Conservation (phyloP, 1,140 invertebrate genomes). For the Lysiphlebus fabarum region DNA sequence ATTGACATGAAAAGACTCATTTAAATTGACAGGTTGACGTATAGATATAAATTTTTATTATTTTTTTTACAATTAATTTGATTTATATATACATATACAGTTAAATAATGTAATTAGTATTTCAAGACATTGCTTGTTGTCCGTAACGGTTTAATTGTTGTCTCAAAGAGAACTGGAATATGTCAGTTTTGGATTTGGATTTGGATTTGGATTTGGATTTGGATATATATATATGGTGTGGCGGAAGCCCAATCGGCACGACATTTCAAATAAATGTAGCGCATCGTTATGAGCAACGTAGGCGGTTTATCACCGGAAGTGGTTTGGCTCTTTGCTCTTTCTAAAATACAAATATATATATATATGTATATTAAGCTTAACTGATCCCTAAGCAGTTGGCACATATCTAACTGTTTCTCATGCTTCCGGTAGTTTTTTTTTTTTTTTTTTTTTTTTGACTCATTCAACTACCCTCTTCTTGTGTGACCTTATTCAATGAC, state of each 20-base stretch:
- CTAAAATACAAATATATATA: background rate
- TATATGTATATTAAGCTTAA: background rate
- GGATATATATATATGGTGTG: background rate
- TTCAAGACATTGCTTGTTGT: too few species aligned
- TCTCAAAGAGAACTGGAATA: too few species aligned
- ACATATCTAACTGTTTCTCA: slow-evolving; percentile 10
- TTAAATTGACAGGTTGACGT: too few species aligned
- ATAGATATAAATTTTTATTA: too few species aligned
- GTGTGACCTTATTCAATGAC: background rate
- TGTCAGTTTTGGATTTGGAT: too few species aligned
- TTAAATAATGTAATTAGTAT: too few species aligned
- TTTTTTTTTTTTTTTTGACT: background rate
- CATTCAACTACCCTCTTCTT: background rate
- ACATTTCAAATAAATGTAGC: slow-evolving; percentile 14
- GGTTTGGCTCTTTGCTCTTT: slow-evolving; percentile 7
- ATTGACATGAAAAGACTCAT: too few species aligned
- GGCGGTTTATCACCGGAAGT: slow-evolving; percentile 17
- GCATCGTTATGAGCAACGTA: slow-evolving; percentile 11
- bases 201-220: too few species aligned
- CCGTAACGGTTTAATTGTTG: too few species aligned
- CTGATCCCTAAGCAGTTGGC: slow-evolving; percentile 14
- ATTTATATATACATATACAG: too few species aligned
- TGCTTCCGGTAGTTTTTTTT: slow-evolving; percentile 8
- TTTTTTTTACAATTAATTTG: too few species aligned
- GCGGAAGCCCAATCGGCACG: slow-evolving; percentile 13